Base-by-base conservation (phyloP, 2,888 invertebrate species). In the Dicranocentrus wangi region DNA sequence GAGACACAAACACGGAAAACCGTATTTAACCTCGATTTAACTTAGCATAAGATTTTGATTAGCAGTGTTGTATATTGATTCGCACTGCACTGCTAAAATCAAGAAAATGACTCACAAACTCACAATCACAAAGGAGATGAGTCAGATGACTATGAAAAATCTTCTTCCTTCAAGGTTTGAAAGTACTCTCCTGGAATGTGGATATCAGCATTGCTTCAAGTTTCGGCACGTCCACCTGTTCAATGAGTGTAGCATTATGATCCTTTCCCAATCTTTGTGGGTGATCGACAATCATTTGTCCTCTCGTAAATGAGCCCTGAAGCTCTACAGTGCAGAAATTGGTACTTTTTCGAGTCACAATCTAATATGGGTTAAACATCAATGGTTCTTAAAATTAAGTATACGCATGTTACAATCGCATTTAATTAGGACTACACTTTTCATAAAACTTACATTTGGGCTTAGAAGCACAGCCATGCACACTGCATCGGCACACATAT, bases 271-370 rank as follows among this genome's bases (percentile, higher is more conserved):
- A 58, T 7, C 82, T 21, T 47, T 70, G 75, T 32, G 76, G 68
- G 39, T 81, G 77, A 81, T 93, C 92, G 19, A 93, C 88, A 0
- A 93, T 91, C 88, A 93, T 91, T 89, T 92, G 92, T 0, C 93
- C 93, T 69, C 93, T 89, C 0, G 93, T 92, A 84, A 90, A 89
- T 1, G 84, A 87, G 1, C 92, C 92, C 76, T 88, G 88, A 17
- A 93, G 88, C 87, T 93, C 93, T 1, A 93, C 91, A 0, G 91
- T 91, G 1, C 90, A 90, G 21, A n/a, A n/a, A n/a, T n/a, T 84
- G 81, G 51, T 82, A 85, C 15, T 82, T 68, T 39, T 80, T 83
- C 23, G 63, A 69, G 68, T 78, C 78, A 10, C 80, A 77, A 53
- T n/a, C n/a, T 10, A 32, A 7, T 32, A 32, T 32, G 5, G 3